Percentiles rank a stretch among this genome's conserved stretches.
Conservation (phyloP, 2,797 vertebrate species). For the Bucorvus abyssinicus region DNA sequence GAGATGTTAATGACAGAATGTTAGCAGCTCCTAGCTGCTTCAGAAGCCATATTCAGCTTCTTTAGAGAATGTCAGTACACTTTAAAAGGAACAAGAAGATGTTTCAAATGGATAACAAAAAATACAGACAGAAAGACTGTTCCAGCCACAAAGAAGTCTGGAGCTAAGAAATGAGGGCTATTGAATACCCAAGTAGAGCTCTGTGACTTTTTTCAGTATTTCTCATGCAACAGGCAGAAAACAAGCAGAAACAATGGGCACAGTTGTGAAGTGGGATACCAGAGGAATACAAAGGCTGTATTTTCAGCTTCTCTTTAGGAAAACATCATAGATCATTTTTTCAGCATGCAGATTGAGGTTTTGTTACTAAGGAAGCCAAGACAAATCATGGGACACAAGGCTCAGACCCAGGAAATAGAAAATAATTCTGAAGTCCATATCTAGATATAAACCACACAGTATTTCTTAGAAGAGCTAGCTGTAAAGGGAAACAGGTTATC, state of each 20-base stretch:
- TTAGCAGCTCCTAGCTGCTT: too few relatives aligned
- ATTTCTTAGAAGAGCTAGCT: neutral
- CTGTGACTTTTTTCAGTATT: neutral
- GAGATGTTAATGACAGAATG: neutral
- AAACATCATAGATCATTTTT: neutral
- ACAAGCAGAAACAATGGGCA: neutral
- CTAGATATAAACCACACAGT: neutral
- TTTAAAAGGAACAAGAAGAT: neutral
- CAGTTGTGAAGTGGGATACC: neutral
- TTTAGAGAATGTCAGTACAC: neutral
- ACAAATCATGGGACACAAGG: neutral
- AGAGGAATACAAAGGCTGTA: neutral
- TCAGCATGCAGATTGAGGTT: neutral
- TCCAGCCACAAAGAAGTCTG: neutral
- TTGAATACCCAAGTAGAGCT: neutral
- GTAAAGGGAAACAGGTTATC: neutral
- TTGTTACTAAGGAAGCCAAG: neutral
- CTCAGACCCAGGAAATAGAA: neutral
- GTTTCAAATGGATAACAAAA: neutral
- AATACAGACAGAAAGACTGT: neutral
- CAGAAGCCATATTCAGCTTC: too few relatives aligned
- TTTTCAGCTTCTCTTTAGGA: neutral
- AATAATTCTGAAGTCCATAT: neutral
- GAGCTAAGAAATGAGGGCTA: neutral
- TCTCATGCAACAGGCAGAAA: neutral